phyloP scores from a whole-genome alignment of 2,797 vertebrate genomes.

The Bradypodion pumilum region DNA sequence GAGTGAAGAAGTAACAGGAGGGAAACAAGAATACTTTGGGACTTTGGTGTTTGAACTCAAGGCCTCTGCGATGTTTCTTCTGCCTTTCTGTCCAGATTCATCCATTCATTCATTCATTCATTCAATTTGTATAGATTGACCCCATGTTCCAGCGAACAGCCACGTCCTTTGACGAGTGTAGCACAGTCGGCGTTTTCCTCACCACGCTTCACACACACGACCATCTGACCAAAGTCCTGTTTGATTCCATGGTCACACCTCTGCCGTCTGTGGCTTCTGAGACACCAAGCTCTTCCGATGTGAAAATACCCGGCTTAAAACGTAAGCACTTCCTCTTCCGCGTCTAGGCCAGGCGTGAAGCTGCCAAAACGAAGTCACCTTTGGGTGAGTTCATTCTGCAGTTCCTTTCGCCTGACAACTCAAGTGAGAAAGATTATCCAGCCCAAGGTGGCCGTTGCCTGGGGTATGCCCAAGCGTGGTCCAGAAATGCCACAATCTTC shows the following conservation, averaged over 20 bases:
- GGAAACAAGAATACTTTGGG: too few relatives aligned
- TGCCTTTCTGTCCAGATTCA: accelerated
- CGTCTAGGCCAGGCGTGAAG: too few relatives aligned
- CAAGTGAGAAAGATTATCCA: too few relatives aligned
- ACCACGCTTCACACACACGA: constrained; percentile 80
- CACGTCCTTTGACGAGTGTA: constrained; percentile 90
- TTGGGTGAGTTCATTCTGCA: too few relatives aligned
- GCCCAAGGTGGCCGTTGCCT: too few relatives aligned
- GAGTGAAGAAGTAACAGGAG: too few relatives aligned
- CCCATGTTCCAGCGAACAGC: constrained; percentile 91
- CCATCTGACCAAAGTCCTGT: constrained; percentile 84
- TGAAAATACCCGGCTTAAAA: constrained; percentile 77
- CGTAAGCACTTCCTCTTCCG: constrained; percentile 80
- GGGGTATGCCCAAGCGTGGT: too few relatives aligned
- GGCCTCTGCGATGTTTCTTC: neutral
- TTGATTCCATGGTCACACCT: constrained; percentile 80
- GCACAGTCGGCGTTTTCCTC: constrained; percentile 88
- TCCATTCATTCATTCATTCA: too few relatives aligned
- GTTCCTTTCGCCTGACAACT: too few relatives aligned
- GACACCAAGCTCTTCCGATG: constrained; percentile 68
- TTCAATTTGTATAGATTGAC: too few relatives aligned
- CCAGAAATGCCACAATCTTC: too few relatives aligned
- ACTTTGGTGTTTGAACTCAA: neutral
- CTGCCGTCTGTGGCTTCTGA: constrained; percentile 76
- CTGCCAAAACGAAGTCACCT: too few relatives aligned